phyloP scores from a whole-genome alignment of 2,797 vertebrate genomes.

The Poeciliopsis turneri region DNA sequence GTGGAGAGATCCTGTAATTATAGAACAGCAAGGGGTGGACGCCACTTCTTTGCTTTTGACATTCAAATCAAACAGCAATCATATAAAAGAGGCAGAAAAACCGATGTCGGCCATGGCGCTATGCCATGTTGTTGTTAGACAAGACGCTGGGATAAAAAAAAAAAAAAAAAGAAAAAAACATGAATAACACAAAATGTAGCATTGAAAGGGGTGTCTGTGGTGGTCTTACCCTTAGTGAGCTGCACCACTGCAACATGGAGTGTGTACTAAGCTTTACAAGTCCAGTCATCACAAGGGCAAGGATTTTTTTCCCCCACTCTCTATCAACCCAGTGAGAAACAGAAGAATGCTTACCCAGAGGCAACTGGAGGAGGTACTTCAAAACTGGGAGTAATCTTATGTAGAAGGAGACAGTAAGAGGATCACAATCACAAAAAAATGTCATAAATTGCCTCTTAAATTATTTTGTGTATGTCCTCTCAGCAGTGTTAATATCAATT shows the following conservation, averaged over 20 bases:
- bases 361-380: slow-evolving; percentile 42
- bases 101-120: neutral
- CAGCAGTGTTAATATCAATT: neutral
- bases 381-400: slow-evolving; percentile 53
- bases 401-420: slow-evolving; percentile 35
- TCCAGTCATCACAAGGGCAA: slow-evolving; percentile 36
- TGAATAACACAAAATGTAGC: neutral
- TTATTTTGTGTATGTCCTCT: neutral
- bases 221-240: neutral
- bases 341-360: slow-evolving; percentile 47
- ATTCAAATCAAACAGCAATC: slow-evolving; percentile 11
- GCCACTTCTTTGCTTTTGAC: neutral
- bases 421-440: slow-evolving; percentile 19
- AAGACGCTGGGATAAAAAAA: neutral
- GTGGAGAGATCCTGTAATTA: slow-evolving; percentile 34
- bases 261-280: slow-evolving; percentile 17
- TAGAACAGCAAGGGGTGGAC: slow-evolving; percentile 30
- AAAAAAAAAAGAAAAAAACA: neutral
- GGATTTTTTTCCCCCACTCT: slow-evolving; percentile 4
- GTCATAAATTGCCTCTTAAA: neutral
- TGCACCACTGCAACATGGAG: neutral
- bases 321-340: slow-evolving; percentile 32
- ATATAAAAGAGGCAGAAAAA: neutral
- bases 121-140: slow-evolving; percentile 12
- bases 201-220: neutral